These are phyloP conservation scores for Gerosis bhagava DNA, from an alignment of 2,888 invertebrate genomes.

Conservation along the genomic window DNA sequence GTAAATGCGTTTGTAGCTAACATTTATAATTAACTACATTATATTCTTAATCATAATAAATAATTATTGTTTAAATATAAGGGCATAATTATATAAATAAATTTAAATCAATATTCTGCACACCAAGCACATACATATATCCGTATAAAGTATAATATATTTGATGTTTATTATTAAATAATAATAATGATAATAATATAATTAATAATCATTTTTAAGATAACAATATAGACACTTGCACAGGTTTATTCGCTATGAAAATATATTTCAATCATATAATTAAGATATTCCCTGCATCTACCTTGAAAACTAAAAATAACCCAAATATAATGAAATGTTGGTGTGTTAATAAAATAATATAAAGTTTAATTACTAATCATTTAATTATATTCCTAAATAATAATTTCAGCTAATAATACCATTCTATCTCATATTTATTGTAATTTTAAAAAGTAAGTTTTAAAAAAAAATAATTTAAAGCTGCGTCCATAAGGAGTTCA, in stretches of 20 bases:
- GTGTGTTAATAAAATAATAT: conserved; percentile 9
- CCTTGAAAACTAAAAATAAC: not conserved
- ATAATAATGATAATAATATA: no score
- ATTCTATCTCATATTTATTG: not conserved
- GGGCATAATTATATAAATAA: conserved; percentile 4
- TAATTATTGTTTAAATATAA: conserved; percentile 13
- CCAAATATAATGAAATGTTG: conserved; percentile 4
- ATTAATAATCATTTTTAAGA: conserved; percentile 13
- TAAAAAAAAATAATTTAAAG: conserved; percentile 5
- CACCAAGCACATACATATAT: conserved; percentile 21
- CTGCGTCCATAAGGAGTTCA: conserved; percentile 5
- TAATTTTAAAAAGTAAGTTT: not conserved
- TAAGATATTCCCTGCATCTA: not conserved
- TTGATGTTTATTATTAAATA: conserved; percentile 11
- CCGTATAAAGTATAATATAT: conserved; percentile 11
- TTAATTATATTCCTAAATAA: conserved; percentile 21
- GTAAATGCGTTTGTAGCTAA: conserved; percentile 38
- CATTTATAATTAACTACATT: conserved; percentile 31
- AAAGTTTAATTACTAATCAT: not conserved
- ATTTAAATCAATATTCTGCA: conserved; percentile 12
- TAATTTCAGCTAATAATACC: no score
- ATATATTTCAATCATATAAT: conserved; percentile 7
- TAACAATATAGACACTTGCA: conserved; percentile 34
- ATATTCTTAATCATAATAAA: conserved; percentile 27
- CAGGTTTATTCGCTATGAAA: conserved; percentile 19